Conservation (phyloP, 1,140 invertebrate genomes). For the Paramacrobiotus metropolitanus region DNA sequence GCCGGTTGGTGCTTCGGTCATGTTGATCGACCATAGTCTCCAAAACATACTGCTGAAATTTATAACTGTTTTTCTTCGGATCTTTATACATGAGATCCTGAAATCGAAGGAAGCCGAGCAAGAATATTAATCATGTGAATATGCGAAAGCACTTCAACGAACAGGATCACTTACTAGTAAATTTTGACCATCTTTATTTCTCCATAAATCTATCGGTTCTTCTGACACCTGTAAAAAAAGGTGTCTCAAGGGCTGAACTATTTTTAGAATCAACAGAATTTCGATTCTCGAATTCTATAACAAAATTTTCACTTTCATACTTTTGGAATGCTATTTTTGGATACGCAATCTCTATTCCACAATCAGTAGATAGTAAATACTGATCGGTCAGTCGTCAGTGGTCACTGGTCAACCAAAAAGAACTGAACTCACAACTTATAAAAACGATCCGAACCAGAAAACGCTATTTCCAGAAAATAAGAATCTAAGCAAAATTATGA, state of each 20-base stretch:
- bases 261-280: too few species aligned
- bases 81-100: slow-evolving; percentile 4
- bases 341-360: too few species aligned
- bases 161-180: background rate
- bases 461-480: too few species aligned
- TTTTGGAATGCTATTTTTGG: background rate
- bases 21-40: background rate
- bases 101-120: background rate
- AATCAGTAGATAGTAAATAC: too few species aligned
- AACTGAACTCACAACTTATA: background rate
- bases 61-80: background rate
- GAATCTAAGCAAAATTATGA: background rate
- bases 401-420: background rate
- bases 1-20: background rate
- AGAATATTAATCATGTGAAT: background rate
- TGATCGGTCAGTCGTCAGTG: too few species aligned
- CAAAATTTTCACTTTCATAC: too few species aligned
- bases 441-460: background rate
- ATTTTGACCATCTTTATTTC: background rate
- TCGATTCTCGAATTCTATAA: too few species aligned
- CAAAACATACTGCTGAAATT: background rate
- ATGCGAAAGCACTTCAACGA: too few species aligned
- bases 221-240: background rate
- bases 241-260: background rate
- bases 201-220: background rate